Percentiles rank a stretch among this genome's conserved stretches.
phyloP scores from a whole-genome alignment of 2,888 invertebrate species.

The Oxyscelio sp. region DNA sequence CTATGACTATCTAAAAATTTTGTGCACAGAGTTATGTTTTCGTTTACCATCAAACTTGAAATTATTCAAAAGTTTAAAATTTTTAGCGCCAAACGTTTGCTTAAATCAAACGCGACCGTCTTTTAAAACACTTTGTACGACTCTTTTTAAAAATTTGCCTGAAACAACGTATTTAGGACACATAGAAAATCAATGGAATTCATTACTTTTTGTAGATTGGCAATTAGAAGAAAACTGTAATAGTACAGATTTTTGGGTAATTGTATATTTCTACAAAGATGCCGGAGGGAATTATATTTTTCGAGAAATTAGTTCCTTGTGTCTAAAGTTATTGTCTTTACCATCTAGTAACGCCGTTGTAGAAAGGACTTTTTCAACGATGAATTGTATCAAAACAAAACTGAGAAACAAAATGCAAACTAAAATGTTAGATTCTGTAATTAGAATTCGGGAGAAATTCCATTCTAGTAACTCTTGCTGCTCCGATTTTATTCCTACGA shows the following conservation, averaged over 20 bases:
- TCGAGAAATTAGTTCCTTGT: slow-evolving; percentile 34
- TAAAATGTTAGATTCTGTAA: too few species aligned
- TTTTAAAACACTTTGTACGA: background rate
- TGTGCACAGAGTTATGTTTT: slow-evolving; percentile 22
- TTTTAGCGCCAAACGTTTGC: slow-evolving; percentile 38
- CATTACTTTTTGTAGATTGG: too few species aligned
- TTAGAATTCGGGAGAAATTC: too few species aligned
- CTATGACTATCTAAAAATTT: slow-evolving; percentile 28
- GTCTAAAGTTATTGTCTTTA: slow-evolving; percentile 35
- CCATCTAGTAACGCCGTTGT: slow-evolving; percentile 63
- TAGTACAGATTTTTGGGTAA: too few species aligned
- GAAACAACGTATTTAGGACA: too few species aligned
- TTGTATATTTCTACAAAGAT: slow-evolving; percentile 46
- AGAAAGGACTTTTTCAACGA: slow-evolving; percentile 61
- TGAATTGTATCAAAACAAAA: slow-evolving; percentile 61
- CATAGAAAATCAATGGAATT: too few species aligned
- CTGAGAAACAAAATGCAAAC: slow-evolving; percentile 47
- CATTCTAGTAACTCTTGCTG: too few species aligned
- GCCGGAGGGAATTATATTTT: slow-evolving; percentile 50
- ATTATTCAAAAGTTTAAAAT: background rate
- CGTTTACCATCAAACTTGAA: background rate
- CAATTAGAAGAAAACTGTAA: too few species aligned
- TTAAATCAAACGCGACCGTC: slow-evolving; percentile 42
- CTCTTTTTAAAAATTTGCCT: too few species aligned
- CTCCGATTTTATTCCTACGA: background rate